Percentiles rank a stretch among this genome's conserved stretches.
Evolutionary conservation across 2,797 vertebrate genomes (phyloP).

Genomic region (Pogonophryne albipinna): DNA sequence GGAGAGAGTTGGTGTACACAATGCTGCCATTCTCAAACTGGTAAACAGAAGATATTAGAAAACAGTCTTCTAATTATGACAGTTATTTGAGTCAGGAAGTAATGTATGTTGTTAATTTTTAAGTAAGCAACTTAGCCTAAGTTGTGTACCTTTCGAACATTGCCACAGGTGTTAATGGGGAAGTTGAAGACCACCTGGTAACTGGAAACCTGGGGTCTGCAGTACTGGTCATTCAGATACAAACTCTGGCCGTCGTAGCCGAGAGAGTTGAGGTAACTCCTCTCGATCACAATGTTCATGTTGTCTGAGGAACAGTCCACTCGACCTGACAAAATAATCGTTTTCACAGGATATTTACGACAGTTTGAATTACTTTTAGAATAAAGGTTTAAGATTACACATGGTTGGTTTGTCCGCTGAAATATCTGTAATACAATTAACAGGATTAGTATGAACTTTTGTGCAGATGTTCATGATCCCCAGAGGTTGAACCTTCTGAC

Average conservation of each 20-base stretch:
- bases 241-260: conserved; percentile 79
- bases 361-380: not conserved
- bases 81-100: not conserved
- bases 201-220: conserved; percentile 71
- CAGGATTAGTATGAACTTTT: not conserved
- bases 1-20: conserved; percentile 86
- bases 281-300: conserved; percentile 87
- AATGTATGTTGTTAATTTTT: not conserved
- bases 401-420: not conserved
- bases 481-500: not conserved
- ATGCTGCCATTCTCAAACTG: conserved; percentile 84
- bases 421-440: not conserved
- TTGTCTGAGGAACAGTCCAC: conserved; percentile 87
- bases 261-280: conserved; percentile 82
- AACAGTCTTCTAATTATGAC: not conserved
- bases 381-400: not conserved
- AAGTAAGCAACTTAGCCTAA: too few species aligned
- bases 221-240: conserved; percentile 76
- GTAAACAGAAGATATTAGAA: conserved; percentile 13
- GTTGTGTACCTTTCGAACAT: conserved; percentile 76
- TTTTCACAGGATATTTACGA: conserved; percentile 6
- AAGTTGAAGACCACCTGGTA: conserved; percentile 86
- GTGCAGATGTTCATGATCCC: not conserved
- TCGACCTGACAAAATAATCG: conserved; percentile 58
- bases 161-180: conserved; percentile 88